Evolutionary conservation across 1,140 invertebrate species (phyloP), one percentile per base, ranked within the genome.

Genomic region (Lordiphosa collinella): DNA sequence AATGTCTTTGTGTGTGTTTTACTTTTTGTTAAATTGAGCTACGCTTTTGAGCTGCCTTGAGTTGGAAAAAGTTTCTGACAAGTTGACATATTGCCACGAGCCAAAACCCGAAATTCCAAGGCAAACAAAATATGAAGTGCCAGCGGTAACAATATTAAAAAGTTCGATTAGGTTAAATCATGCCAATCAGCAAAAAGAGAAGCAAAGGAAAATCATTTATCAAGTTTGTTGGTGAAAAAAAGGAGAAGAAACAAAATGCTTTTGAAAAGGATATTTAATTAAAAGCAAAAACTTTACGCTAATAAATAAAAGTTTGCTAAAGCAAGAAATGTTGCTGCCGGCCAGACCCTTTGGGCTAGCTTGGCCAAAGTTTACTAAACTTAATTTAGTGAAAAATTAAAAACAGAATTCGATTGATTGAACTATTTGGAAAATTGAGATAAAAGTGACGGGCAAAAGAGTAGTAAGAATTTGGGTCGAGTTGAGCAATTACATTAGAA

Each of bases 301-400:
- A 80, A 82, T 75, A 82, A 80, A 82, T 71, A 84, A 72, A 82
- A 84, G 66, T 54, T 36, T 32, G 22, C 22, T 59, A 68, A 48
- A 37, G 41, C 32, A 31, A 49, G 25, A 55, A 50, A 22, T 9
- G 9, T 18, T 31, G 9, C 13, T 31, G 47, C 46, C 38, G 36
- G 38, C 37, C 13, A n/a, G 35, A n/a, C 13, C 29, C 32, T 50
- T 52, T 31, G n/a, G 44, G 2, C 22, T 2, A 25, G 22, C 1
- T 5, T 25, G 4, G 22, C 22, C 22, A 72, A 82, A 71, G 37
- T 76, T 78, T 48, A 12, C 4, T 49, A 54, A 44, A 44, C 55
- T 66, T 68, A 82, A 82, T 82, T 84, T 59, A 48, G 35, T 75
- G 62, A 25, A 46, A 84, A 84, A 82, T 67, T 63, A 57, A 60